These are phyloP conservation scores for Isotomurus palustris DNA, from an alignment of 2,888 invertebrate species.

Conservation along the genomic window DNA sequence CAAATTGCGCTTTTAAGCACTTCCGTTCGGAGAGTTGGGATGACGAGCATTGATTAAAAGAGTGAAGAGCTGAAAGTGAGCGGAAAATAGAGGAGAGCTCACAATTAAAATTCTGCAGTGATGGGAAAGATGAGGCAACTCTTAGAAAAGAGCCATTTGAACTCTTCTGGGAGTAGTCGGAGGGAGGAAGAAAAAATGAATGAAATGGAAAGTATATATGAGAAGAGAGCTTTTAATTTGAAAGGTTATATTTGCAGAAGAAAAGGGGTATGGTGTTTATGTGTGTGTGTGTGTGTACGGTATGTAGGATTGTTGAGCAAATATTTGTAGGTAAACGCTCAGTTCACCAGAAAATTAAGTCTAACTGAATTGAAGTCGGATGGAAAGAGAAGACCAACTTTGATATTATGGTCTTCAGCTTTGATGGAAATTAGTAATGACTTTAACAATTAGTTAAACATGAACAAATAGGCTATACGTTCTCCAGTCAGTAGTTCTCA, in stretches of 20 bases:
- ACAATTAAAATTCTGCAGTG: too few species aligned
- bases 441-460: constrained; percentile 47
- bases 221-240: constrained; percentile 44
- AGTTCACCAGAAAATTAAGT: constrained; percentile 46
- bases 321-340: constrained; percentile 47
- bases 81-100: too few species aligned
- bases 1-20: too few species aligned
- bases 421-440: constrained; percentile 47
- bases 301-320: constrained; percentile 44
- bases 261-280: constrained; percentile 37
- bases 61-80: too few species aligned
- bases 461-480: constrained; percentile 45
- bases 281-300: neutral
- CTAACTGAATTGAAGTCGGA: constrained; percentile 43
- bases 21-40: too few species aligned
- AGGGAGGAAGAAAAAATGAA: constrained; percentile 28
- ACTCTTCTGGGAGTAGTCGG: constrained; percentile 36
- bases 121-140: too few species aligned
- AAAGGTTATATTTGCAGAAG: constrained; percentile 45
- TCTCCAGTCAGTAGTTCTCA: constrained; percentile 14
- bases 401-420: constrained; percentile 41
- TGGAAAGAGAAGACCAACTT: constrained; percentile 12
- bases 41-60: too few species aligned
- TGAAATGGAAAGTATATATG: constrained; percentile 31
- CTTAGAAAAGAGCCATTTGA: neutral